These are phyloP conservation scores for Hedya salicella DNA, from an alignment of 2,888 invertebrate species.

Conservation along the genomic window DNA sequence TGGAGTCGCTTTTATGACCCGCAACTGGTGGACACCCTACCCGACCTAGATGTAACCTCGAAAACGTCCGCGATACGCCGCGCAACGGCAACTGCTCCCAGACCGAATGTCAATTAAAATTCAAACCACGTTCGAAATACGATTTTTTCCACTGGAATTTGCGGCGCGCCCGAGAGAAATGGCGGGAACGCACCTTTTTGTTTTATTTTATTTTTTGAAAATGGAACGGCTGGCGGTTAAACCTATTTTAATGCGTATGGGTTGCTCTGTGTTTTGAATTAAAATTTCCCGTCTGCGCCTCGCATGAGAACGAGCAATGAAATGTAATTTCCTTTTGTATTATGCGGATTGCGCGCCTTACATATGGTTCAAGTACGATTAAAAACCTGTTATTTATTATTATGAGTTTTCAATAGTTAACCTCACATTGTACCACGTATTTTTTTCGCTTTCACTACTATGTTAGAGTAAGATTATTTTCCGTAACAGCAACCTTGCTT, in stretches of 20 bases:
- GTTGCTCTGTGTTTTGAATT: conserved; percentile 82
- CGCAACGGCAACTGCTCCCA: conserved; percentile 60
- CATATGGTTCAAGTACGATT: neutral
- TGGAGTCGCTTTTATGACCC: conserved; percentile 66
- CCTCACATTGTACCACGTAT: conserved; percentile 1
- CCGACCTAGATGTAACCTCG: conserved; percentile 68
- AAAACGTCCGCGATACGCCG: conserved; percentile 70
- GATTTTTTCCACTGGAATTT: conserved; percentile 85
- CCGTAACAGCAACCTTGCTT: conserved; percentile 28
- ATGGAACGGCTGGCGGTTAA: conserved; percentile 83
- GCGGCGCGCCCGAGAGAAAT: conserved; percentile 80
- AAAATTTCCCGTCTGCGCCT: conserved; percentile 70
- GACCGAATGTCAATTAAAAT: conserved; percentile 84
- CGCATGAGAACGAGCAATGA: conserved; percentile 72
- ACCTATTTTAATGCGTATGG: conserved; percentile 84
- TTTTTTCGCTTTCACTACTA: neutral
- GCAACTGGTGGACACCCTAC: conserved; percentile 66
- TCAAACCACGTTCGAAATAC: conserved; percentile 85
- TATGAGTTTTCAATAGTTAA: neutral
- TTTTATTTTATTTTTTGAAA: conserved; percentile 82
- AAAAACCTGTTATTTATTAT: neutral
- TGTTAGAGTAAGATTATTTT: conserved; percentile 25
- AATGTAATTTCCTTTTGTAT: conserved; percentile 78
- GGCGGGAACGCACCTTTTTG: conserved; percentile 82
- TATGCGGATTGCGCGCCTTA: conserved; percentile 44